Evolutionary conservation across 2,797 vertebrate genomes (phyloP).

Genomic region (Enteromius anoplus): DNA sequence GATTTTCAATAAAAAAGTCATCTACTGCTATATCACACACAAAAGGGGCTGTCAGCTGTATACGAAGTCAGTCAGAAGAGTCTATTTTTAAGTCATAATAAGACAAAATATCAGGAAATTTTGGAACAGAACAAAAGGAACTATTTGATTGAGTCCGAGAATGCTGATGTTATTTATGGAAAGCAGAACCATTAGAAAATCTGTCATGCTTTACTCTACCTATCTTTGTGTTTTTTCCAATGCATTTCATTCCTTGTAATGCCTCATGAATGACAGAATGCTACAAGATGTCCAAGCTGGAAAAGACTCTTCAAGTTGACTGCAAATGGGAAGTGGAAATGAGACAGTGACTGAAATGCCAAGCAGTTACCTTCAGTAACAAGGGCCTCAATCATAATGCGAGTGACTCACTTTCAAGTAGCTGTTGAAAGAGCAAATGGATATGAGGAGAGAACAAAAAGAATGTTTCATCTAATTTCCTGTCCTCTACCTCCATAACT

Average conservation of each 20-base stretch:
- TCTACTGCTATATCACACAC: not conserved
- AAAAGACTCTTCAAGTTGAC: slow-evolving; percentile 76
- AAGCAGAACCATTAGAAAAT: slow-evolving; percentile 57
- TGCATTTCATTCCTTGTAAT: slow-evolving; percentile 66
- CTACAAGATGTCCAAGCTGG: slow-evolving; percentile 77
- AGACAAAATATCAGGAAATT: not conserved
- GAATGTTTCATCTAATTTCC: slow-evolving; percentile 75
- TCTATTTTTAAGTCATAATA: slow-evolving; percentile 5
- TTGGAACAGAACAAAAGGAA: slow-evolving; percentile 1
- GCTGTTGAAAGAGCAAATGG: slow-evolving; percentile 79
- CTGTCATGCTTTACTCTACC: slow-evolving; percentile 57
- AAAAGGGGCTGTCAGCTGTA: not conserved
- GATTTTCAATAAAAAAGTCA: not conserved
- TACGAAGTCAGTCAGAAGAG: not conserved
- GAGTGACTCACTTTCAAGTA: slow-evolving; percentile 81
- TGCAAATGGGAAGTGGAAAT: slow-evolving; percentile 77
- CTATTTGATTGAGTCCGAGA: not conserved
- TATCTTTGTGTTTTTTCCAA: slow-evolving; percentile 70
- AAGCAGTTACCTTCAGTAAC: slow-evolving; percentile 82
- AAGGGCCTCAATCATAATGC: slow-evolving; percentile 81
- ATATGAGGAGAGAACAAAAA: slow-evolving; percentile 54
- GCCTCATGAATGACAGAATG: slow-evolving; percentile 77
- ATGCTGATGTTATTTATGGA: slow-evolving; percentile 48
- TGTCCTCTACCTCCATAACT: slow-evolving; percentile 70
- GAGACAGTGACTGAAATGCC: slow-evolving; percentile 83